Percentiles rank a stretch among this genome's conserved stretches.
These are phyloP conservation scores for Parazoanthus atlanticus DNA, from an alignment of 92 coral and sea anemone genomes.

Conservation along the genomic window DNA sequence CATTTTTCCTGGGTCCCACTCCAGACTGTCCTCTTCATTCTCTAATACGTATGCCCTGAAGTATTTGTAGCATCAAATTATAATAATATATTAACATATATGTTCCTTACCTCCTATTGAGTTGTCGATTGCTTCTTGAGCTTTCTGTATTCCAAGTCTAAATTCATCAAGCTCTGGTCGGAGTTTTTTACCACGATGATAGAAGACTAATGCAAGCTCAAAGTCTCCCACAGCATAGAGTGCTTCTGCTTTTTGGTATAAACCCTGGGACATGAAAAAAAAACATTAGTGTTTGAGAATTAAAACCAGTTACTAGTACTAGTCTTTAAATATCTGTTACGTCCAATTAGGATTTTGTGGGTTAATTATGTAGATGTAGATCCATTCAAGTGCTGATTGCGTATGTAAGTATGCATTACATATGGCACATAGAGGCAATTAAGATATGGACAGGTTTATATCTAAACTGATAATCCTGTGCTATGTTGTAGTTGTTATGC, in stretches of 20 bases:
- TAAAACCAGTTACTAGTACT: background rate
- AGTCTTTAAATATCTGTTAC: no score
- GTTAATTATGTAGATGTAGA: no score
- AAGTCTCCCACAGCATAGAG: conserved; percentile 97
- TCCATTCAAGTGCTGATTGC: no score
- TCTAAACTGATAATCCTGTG: no score
- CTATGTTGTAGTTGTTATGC: no score
- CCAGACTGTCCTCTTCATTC: no score
- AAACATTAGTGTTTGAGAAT: background rate
- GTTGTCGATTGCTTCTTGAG: conserved; percentile 98
- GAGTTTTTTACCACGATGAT: conserved; percentile 94
- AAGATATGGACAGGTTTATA: no score
- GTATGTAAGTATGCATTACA: no score
- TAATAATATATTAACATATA: background rate
- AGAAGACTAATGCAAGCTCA: conserved; percentile 90
- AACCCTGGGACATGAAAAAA: conserved; percentile 63
- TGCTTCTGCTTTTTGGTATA: conserved; percentile 98
- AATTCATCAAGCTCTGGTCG: conserved; percentile 92
- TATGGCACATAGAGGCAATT: no score
- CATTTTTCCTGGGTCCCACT: no score
- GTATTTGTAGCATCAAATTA: background rate
- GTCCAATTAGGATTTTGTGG: no score
- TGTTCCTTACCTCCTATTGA: conserved; percentile 87
- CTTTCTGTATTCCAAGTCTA: conserved; percentile 97
- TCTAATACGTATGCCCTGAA: background rate